Percentiles rank a stretch among this genome's conserved stretches.
Conservation (phyloP, 2,888 invertebrate species). For the Pyrocoelia pectoralis region DNA sequence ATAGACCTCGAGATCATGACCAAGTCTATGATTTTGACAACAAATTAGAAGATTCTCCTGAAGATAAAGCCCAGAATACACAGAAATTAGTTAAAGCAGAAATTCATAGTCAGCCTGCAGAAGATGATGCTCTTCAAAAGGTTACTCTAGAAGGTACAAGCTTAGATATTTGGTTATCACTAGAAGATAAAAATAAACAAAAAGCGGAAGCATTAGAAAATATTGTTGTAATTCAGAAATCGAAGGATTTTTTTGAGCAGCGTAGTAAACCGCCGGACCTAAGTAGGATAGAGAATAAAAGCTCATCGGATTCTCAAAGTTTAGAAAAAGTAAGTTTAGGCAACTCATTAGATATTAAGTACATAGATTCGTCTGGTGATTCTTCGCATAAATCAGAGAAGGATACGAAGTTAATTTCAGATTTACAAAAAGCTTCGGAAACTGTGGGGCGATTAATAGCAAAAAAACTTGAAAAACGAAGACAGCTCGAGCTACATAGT, state of each 20-base stretch:
- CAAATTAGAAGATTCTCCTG: conserved; percentile 55
- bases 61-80: conserved; percentile 62
- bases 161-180: conserved; percentile 60
- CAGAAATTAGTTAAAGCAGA: conserved; percentile 64
- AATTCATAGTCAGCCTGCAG: conserved; percentile 58
- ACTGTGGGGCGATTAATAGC: conserved; percentile 54
- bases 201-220: conserved; percentile 53
- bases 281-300: conserved; percentile 54
- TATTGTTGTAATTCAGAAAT: conserved; percentile 55
- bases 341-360: conserved; percentile 58
- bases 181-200: conserved; percentile 53
- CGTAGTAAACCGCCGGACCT: conserved; percentile 57
- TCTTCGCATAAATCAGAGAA: conserved; percentile 58
- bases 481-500: conserved; percentile 24
- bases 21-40: conserved; percentile 55
- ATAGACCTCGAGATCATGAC: conserved; percentile 47
- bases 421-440: conserved; percentile 55
- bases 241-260: conserved; percentile 60
- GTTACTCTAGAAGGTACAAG: conserved; percentile 59
- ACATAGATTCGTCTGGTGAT: conserved; percentile 59
- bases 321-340: conserved; percentile 56
- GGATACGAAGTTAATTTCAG: conserved; percentile 54
- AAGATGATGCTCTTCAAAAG: conserved; percentile 50
- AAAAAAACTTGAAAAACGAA: conserved; percentile 53
- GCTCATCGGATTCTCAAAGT: conserved; percentile 58